Evolutionary conservation across 2,888 invertebrate species (phyloP), one percentile per base, ranked within the genome.

Genomic region (Tenthredo amoena): DNA sequence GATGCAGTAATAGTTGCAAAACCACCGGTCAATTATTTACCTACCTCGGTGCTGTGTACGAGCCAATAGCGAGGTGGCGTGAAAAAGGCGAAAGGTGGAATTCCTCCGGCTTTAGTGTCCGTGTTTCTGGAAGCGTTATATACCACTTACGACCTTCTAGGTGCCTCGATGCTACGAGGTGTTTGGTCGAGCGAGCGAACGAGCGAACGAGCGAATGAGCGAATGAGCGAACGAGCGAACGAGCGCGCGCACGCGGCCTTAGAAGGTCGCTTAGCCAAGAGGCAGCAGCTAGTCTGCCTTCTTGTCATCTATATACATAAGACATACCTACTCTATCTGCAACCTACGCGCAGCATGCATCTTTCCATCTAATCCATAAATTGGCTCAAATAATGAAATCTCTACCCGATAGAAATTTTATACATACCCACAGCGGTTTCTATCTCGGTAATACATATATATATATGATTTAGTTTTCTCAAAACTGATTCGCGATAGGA

Each of bases 241-340:
- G 68, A 88, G 89, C 89, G 89, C 88, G 89, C 83, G 83, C 83
- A 88, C 91, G 90, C 91, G 91, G 91, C 92, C 91, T 91, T 91
- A 92, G 92, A 92, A 92, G 92, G 92, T 91, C 91, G 91, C 91
- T 91, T 90, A 89, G 91, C 90, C 89, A 89, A 87, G 83, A 83
- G 83, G 90, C 91, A 91, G 90, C 68, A 83, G 83, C 50, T 68
- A 68, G 47, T 83, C 83, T 83, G 83, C 92, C 91, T 92, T 92
- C 91, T 92, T 91, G 91, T 91, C 91, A 91, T 92, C 91, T 89
- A 86, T 85, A 72, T 76, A 72, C 85, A 85, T 83, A 65, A 68
- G 82, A 58, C 71, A 37, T 85, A 85, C 50, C 34, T 58, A 37
- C 71, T 77, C 55, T 84, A 86, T 87, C 85, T 77, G 84, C 85